A percentile compares a stretch with the other conserved stretches of the same genome.
Conservation (phyloP, 2,113 vertebrate species). For the Riparia riparia region DNA sequence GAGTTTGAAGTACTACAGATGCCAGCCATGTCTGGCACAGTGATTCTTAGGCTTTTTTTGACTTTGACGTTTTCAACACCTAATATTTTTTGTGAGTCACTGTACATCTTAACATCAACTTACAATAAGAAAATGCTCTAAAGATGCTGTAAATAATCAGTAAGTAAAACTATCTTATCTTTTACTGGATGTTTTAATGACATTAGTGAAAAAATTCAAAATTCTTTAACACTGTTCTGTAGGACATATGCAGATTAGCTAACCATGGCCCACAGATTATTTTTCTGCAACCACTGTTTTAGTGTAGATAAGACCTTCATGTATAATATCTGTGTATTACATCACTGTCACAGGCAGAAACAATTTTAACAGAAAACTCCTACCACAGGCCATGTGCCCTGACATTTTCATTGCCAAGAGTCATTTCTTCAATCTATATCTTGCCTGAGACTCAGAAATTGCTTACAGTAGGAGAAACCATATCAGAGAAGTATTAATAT, state of each 20-base stretch:
- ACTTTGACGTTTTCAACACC: neutral
- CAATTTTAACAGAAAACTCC: neutral
- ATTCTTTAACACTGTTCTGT: neutral
- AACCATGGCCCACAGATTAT: neutral
- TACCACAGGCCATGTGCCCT: neutral
- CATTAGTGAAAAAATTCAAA: neutral
- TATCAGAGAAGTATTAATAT: neutral
- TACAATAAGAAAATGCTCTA: neutral
- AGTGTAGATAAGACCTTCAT: neutral
- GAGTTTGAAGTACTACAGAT: neutral
- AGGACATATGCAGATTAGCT: neutral
- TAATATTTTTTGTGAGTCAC: neutral
- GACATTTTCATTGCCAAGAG: neutral
- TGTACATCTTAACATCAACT: neutral
- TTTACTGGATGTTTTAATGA: neutral
- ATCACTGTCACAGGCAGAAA: neutral
- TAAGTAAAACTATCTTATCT: neutral
- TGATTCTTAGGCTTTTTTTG: neutral
- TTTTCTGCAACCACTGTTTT: neutral
- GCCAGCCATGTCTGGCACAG: neutral
- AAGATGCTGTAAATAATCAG: neutral
- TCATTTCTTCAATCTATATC: neutral
- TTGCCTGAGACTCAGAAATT: neutral
- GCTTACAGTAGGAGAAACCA: neutral
- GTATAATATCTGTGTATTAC: neutral